phyloP scores from a whole-genome alignment of 1,140 invertebrate species.

The Pseudachorutes palmiensis region DNA sequence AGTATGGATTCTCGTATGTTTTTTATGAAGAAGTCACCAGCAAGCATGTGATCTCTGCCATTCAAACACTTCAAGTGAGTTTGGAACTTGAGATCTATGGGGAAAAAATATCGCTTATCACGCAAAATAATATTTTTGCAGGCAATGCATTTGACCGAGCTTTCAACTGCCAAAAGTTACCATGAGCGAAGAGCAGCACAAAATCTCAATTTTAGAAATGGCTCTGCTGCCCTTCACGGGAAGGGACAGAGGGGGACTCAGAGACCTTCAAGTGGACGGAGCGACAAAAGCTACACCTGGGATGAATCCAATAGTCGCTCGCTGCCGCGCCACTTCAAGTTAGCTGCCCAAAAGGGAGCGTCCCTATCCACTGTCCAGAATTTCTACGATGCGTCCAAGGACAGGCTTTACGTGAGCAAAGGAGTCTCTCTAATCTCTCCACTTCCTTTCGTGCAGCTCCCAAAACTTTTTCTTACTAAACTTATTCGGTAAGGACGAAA shows the following conservation, averaged over 20 bases:
- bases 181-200: constrained; percentile 27
- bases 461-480: constrained; percentile 74
- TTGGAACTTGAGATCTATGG: constrained; percentile 3
- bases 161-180: constrained; percentile 53
- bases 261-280: background rate
- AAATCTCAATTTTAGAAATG: constrained; percentile 33
- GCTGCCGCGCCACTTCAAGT: constrained; percentile 76
- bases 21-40: constrained; percentile 94
- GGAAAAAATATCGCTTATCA: background rate
- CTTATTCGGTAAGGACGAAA: constrained; percentile 59
- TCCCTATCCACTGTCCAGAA: constrained; percentile 54
- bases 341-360: constrained; percentile 59
- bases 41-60: constrained; percentile 81
- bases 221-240: constrained; percentile 12
- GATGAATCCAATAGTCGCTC: constrained; percentile 62
- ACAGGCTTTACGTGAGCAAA: constrained; percentile 89
- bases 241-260: constrained; percentile 11
- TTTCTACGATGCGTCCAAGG: constrained; percentile 87
- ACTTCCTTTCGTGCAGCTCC: constrained; percentile 77
- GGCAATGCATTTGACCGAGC: constrained; percentile 84
- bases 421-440: constrained; percentile 85
- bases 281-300: constrained; percentile 27
- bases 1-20: constrained; percentile 85
- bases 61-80: constrained; percentile 81
- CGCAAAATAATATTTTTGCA: constrained; percentile 40